These are phyloP conservation scores for Penaeus chinensis DNA, from an alignment of 1,140 invertebrate species.

Conservation along the genomic window DNA sequence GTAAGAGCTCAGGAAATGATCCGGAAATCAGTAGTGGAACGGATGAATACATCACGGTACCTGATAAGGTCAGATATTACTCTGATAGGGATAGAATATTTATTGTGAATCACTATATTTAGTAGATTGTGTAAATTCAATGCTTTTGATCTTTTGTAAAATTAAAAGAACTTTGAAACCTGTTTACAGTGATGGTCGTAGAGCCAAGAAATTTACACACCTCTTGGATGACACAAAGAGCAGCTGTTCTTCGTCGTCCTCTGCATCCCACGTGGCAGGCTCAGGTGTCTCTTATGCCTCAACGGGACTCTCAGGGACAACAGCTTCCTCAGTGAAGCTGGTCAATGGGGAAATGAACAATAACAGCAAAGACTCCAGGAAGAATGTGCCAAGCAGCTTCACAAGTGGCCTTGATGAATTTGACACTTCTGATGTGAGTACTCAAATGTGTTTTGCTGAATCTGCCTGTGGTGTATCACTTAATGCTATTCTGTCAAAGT, in stretches of 20 bases:
- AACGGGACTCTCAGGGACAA: slow-evolving; percentile 22
- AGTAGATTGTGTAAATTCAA: too few relatives aligned
- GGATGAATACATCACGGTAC: slow-evolving; percentile 37
- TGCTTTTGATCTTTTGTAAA: too few relatives aligned
- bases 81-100: background rate
- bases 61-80: slow-evolving; percentile 16
- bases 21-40: slow-evolving; percentile 21
- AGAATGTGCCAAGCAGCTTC: too few relatives aligned
- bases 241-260: slow-evolving; percentile 54
- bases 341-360: background rate
- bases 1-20: slow-evolving; percentile 42
- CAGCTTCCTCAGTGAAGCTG: background rate
- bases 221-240: slow-evolving; percentile 54
- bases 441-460: too few relatives aligned
- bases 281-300: slow-evolving; percentile 37
- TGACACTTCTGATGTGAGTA: too few relatives aligned
- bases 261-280: slow-evolving; percentile 24
- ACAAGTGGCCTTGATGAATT: too few relatives aligned
- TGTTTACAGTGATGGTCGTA: slow-evolving; percentile 42
- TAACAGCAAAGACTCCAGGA: too few relatives aligned
- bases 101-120: background rate
- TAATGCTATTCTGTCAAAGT: too few relatives aligned
- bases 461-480: too few relatives aligned
- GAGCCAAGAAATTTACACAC: slow-evolving; percentile 52
- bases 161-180: background rate